Conservation (phyloP, 2,113 vertebrate genomes). For the Dasypus novemcinctus region DNA sequence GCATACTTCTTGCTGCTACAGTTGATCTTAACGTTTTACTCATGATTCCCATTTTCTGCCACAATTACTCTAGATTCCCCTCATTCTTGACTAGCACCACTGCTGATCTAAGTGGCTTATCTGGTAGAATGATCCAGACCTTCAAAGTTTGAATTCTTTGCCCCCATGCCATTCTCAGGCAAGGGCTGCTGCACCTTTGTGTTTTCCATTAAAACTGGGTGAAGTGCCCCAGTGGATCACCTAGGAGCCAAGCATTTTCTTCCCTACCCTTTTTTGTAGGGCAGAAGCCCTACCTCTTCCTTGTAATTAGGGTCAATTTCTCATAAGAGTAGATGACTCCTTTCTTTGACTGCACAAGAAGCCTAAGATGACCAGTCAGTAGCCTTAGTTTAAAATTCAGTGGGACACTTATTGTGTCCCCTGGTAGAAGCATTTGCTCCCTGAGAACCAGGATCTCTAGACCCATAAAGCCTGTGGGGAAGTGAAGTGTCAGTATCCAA, state of each 20-base stretch:
- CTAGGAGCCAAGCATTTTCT: background rate
- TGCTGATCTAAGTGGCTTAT: background rate
- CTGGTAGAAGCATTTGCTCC: background rate
- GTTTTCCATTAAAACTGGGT: background rate
- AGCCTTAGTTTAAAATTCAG: background rate
- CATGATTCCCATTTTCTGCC: background rate
- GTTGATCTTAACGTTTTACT: background rate
- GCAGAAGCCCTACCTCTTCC: background rate
- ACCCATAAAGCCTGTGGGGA: background rate
- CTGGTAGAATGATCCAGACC: background rate
- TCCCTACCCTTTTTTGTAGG: background rate
- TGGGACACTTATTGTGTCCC: background rate
- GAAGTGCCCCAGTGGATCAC: background rate
- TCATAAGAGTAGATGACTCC: background rate
- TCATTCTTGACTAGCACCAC: background rate
- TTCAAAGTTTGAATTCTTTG: background rate
- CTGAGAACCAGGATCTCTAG: background rate
- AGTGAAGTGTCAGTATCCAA: background rate
- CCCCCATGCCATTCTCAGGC: background rate
- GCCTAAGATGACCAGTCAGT: background rate
- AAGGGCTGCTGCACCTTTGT: background rate
- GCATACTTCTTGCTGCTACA: background rate
- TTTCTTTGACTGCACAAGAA: background rate
- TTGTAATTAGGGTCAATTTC: background rate
- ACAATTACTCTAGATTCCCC: background rate